Evolutionary conservation across 2,797 vertebrate species (phyloP), one percentile per base, ranked within the genome.

Genomic region (Muscicapa comitata): DNA sequence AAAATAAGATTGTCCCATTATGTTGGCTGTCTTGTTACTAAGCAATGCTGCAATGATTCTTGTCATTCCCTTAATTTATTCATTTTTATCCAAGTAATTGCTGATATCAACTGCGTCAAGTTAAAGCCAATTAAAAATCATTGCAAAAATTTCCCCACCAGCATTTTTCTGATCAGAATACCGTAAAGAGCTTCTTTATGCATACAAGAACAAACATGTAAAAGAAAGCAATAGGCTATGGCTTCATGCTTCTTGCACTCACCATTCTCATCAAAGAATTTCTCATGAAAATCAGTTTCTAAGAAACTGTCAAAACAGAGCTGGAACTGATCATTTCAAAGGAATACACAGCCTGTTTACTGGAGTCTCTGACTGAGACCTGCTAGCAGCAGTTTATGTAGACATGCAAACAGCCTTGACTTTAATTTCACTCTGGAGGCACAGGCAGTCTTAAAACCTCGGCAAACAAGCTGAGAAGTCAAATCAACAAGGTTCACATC

Each of bases 381-480:
- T 87, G 53, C 80, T 95, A 91, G 93, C 65, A 86, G 74, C 23
- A 78, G 47, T 82, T 94, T 93, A 75, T 55, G 68, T 66, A 71
- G 84, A 71, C 88, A 74, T 78, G 78, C 79, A 95, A 82, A 76
- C 37, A 82, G 63, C 76, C 50, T 79, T 86, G 86, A 63, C 76
- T 94, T 96, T 78, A 93, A 90, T 97, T 96, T 94, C 76, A 78
- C 85, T 93, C 90, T 80, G 45, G 58, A 94, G 90, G 71, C 68
- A 62, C 42, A 87, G 59, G 42, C 48, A 91, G 53, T 38, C 80
- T 90, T 70, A 63, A 84, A 89, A 76, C 63, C 67, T 63, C 3
- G 5, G n/a, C 71, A 84, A 71, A 93, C 63, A 82, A 86, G 57
- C 78, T 87, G 59, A 85, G 89, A 93, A 85, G 63, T 73, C 72